phyloP scores from a whole-genome alignment of 2,888 invertebrate species.

The Eremobia ochroleuca region DNA sequence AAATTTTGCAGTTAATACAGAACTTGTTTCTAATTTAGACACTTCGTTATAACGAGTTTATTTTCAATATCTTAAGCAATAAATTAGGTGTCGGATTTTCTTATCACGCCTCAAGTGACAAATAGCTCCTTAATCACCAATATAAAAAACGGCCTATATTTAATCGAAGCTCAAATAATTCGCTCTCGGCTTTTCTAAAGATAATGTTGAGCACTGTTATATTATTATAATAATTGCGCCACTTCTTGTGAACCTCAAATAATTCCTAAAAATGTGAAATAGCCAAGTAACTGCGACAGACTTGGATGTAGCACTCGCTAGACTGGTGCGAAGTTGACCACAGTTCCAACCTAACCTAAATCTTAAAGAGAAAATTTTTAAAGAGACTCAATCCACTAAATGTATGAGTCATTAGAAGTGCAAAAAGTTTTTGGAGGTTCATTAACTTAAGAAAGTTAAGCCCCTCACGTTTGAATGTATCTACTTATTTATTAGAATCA shows the following conservation, averaged over 20 bases:
- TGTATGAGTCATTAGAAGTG: neutral
- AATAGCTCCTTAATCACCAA: neutral
- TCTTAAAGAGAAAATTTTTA: neutral
- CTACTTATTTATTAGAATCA: neutral
- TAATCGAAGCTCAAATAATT: neutral
- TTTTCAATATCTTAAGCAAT: neutral
- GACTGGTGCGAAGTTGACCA: neutral
- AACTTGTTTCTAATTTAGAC: neutral
- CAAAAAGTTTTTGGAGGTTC: neutral
- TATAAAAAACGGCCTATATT: neutral
- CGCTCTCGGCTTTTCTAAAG: neutral
- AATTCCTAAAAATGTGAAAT: neutral
- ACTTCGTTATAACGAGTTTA: neutral
- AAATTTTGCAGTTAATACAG: neutral
- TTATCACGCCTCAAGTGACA: neutral
- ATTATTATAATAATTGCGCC: neutral
- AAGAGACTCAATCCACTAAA: neutral
- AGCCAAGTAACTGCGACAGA: neutral
- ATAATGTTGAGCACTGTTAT: neutral
- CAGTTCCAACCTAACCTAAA: neutral
- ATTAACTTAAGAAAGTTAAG: neutral
- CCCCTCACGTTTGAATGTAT: neutral
- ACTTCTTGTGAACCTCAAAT: neutral
- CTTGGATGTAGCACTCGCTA: neutral
- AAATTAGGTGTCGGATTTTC: conserved; percentile 7